These are phyloP conservation scores for Streptopelia turtur DNA, from an alignment of 2,797 vertebrate genomes.

Conservation along the genomic window DNA sequence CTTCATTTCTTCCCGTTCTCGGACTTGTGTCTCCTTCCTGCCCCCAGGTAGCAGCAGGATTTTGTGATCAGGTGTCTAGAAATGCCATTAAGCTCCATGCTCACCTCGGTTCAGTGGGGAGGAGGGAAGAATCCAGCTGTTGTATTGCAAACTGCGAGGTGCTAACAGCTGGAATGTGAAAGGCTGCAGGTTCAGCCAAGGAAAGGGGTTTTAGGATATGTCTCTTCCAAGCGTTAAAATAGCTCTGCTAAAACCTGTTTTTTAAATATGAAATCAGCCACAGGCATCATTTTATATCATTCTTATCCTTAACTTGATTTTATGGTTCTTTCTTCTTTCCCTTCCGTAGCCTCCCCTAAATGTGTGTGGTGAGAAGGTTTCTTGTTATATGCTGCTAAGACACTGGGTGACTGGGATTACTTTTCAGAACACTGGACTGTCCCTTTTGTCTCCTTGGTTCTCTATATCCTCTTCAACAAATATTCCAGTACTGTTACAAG, in stretches of 20 bases:
- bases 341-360: neutral
- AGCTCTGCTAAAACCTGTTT: neutral
- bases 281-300: neutral
- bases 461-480: neutral
- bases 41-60: neutral
- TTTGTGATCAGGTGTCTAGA: neutral
- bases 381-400: neutral
- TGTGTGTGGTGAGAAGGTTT: neutral
- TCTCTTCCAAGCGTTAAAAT: neutral
- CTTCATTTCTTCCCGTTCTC: neutral
- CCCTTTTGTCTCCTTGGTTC: neutral
- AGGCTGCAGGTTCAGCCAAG: neutral
- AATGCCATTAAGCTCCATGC: neutral
- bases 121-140: neutral
- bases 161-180: neutral
- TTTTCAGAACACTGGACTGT: neutral
- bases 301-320: neutral
- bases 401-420: neutral
- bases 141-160: fast-evolving
- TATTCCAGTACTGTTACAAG: neutral
- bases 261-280: neutral
- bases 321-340: neutral
- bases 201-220: neutral
- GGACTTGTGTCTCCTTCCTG: neutral
- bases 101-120: neutral